Conservation (phyloP, 2,113 vertebrate species). For the human (Homo sapiens) region GRCh38 chr11:72886001-72886500, state of each 20-base stretch:
- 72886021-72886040: background rate
- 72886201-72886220: background rate
- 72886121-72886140: background rate
- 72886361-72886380: background rate
- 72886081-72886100: background rate
- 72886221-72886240: background rate
- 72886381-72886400: background rate
- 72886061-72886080: background rate
- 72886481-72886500: background rate
- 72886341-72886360: background rate
- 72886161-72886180: background rate
- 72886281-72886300: background rate
- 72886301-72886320: constrained; percentile 14
- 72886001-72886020: background rate
- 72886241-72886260: background rate
- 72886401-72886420: background rate
- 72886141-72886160: background rate
- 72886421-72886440: background rate
- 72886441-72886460: background rate
- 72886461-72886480: background rate
- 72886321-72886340: background rate
- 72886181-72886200: background rate
- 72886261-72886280: constrained; percentile 33
- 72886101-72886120: constrained; percentile 24
- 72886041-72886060: background rate